Percentiles rank a stretch among this genome's conserved stretches.
These are phyloP conservation scores for Neocloeon triangulifer DNA, from an alignment of 1,140 invertebrate species.

Conservation along the genomic window DNA sequence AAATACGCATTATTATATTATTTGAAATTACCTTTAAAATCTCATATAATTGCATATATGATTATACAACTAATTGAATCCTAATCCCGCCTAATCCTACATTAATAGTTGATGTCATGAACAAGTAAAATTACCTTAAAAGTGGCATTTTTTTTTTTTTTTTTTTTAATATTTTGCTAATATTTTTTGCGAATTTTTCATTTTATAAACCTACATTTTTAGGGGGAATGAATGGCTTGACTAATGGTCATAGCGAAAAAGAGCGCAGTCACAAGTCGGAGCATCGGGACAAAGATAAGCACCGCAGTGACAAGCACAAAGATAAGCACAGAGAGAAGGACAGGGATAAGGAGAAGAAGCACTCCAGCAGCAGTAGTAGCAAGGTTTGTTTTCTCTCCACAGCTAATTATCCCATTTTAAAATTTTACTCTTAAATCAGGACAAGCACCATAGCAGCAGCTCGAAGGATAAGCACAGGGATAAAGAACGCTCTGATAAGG, in stretches of 20 bases:
- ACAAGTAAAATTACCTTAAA: too few relatives aligned
- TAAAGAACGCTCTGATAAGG: constrained; percentile 25
- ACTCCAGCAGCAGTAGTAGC: constrained; percentile 16
- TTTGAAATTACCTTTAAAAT: too few relatives aligned
- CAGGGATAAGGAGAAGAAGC: constrained; percentile 16
- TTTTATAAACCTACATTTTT: background rate
- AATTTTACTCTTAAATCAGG: constrained; percentile 15
- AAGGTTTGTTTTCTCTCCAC: too few relatives aligned
- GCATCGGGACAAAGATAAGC: constrained; percentile 23
- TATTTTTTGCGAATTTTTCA: background rate
- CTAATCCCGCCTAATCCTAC: too few relatives aligned
- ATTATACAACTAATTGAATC: too few relatives aligned
- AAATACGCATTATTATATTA: too few relatives aligned
- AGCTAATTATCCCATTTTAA: too few relatives aligned
- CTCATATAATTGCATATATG: too few relatives aligned
- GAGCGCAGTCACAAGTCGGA: constrained; percentile 49
- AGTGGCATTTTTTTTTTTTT: too few relatives aligned
- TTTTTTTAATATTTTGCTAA: background rate
- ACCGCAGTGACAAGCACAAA: constrained; percentile 8
- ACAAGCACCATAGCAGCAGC: constrained; percentile 17
- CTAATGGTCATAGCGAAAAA: constrained; percentile 41
- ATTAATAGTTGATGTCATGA: too few relatives aligned
- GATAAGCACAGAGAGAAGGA: constrained; percentile 13
- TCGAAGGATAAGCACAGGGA: constrained; percentile 24
- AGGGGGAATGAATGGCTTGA: constrained; percentile 40